Evolutionary conservation across 2,888 invertebrate species (phyloP), one percentile per base, ranked within the genome.

Genomic region (Xylota segnis): DNA sequence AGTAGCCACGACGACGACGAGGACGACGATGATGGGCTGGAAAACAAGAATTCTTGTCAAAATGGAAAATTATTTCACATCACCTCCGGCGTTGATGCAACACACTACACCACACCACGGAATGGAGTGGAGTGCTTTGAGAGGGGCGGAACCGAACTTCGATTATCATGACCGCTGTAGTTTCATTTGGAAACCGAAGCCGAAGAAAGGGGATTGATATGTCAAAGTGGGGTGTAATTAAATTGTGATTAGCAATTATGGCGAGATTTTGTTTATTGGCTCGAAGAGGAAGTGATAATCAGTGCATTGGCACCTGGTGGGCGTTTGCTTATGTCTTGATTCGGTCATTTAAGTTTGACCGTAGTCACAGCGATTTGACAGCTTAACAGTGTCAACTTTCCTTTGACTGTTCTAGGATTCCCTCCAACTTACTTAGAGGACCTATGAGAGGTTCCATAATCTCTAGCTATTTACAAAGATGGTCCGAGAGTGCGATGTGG

Each of bases 11-110:
- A 18, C 47, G 18, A 18, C 40, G 6, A n/a, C n/a, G n/a, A n/a
- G n/a, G n/a, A n/a, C n/a, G n/a, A n/a, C n/a, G 18, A 23, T 12
- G 40, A 40, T 27, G 40, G 23, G 9, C 16, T 12, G 32, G 37
- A 34, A 16, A 16, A n/a, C 50, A 66, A 37, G 34, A 29, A 34
- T 37, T 54, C 54, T 54, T 52, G 54, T 52, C 54, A 68, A 68
- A 54, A 14, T 47, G 45, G 54, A 54, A 54, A 68, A 68, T 68
- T 68, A 68, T 68, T 68, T 66, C 54, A 68, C 34, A 68, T 50
- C 50, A 54, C 68, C 52, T 68, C 37, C n/a, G 54, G 54, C 54
- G 14, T 68, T 54, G 23, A 12, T 65, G 47, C 32, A 45, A 65
- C 32, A 45, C 32, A 50, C 27, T 16, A 50, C 14, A 47, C 34